Evolutionary conservation across 2,797 vertebrate genomes (phyloP).

Genomic region (Miichthys miiuy): DNA sequence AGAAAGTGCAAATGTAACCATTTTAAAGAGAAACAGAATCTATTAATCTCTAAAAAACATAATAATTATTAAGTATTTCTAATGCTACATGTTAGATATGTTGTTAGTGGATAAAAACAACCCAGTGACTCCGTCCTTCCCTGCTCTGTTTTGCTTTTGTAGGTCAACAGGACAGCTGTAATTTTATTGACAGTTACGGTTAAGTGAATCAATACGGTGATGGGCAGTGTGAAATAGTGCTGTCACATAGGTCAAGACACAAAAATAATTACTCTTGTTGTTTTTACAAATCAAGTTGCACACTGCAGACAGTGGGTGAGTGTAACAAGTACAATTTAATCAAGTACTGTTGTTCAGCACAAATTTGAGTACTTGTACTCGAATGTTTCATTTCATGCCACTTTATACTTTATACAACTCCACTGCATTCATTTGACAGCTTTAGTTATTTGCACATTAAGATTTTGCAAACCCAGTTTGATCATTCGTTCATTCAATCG

Average conservation of each 20-base stretch:
- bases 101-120: neutral
- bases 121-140: neutral
- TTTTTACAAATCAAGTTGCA: too few relatives aligned
- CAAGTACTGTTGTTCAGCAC: too few relatives aligned
- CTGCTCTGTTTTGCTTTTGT: neutral
- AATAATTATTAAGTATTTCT: neutral
- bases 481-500: too few relatives aligned
- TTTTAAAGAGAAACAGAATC: neutral
- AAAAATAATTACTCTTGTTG: neutral
- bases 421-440: too few relatives aligned
- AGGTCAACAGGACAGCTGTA: conserved; percentile 30
- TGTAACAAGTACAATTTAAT: too few relatives aligned
- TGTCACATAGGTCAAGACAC: neutral
- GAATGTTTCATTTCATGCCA: too few relatives aligned
- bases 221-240: neutral
- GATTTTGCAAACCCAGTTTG: too few relatives aligned
- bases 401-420: too few relatives aligned
- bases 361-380: too few relatives aligned
- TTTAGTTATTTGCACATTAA: too few relatives aligned
- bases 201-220: conserved; percentile 15
- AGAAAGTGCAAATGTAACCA: neutral
- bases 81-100: neutral
- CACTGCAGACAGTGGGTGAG: too few relatives aligned
- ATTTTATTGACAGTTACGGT: neutral
- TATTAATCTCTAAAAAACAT: neutral